A percentile compares a stretch with the other conserved stretches of the same genome.
Evolutionary conservation across 2,797 vertebrate genomes (phyloP).

Genomic region (Hydrophis major): DNA sequence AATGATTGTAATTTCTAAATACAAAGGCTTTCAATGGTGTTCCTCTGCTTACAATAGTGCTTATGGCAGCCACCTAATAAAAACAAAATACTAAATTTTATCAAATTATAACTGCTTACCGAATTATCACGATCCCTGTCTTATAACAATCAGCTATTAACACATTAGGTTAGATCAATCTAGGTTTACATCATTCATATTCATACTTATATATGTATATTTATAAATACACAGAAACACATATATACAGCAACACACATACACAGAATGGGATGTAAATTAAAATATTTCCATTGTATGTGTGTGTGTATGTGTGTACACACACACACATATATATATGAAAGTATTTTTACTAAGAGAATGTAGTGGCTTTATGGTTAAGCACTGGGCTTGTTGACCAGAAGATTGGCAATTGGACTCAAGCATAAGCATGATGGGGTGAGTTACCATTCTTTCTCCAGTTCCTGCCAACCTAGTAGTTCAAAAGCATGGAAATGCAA

Average conservation of each 20-base stretch:
- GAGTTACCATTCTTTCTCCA: not conserved
- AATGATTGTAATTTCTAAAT: slow-evolving; percentile 95
- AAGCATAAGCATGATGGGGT: not conserved
- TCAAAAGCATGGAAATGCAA: not conserved
- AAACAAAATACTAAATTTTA: slow-evolving; percentile 16
- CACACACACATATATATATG: no score
- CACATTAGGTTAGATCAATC: not conserved
- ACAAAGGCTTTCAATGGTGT: slow-evolving; percentile 90
- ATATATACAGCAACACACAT: not conserved
- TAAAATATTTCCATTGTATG: not conserved
- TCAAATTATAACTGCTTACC: not conserved
- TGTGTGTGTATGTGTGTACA: no score
- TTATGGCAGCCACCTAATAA: slow-evolving; percentile 89
- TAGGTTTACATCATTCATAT: not conserved
- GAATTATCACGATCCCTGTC: not conserved
- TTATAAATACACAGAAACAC: not conserved
- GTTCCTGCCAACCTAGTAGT: not conserved
- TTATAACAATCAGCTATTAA: not conserved
- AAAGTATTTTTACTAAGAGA: not conserved
- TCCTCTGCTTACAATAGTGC: slow-evolving; percentile 92
- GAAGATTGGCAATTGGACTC: not conserved
- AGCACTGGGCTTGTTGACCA: not conserved
- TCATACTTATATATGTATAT: not conserved
- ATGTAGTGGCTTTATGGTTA: not conserved
- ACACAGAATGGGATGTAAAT: not conserved